These are phyloP conservation scores for Philaethria dido DNA, from an alignment of 2,888 invertebrate genomes.

Conservation along the genomic window DNA sequence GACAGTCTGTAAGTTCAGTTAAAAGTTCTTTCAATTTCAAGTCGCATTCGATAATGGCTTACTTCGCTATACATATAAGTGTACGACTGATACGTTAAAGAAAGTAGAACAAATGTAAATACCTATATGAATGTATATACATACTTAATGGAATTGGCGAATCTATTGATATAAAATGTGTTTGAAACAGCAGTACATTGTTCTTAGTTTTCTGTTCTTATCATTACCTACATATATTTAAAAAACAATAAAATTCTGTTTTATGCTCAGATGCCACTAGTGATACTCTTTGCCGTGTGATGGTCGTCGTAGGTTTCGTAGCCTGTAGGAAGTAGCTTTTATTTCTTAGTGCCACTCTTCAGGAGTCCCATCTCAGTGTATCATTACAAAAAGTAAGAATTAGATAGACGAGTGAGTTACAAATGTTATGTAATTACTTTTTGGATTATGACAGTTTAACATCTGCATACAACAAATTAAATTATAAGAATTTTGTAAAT, in stretches of 20 bases:
- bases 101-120: not conserved
- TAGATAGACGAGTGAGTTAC: no score
- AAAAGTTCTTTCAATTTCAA: constrained; percentile 20
- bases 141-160: not conserved
- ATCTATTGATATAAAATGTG: not conserved
- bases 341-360: no score
- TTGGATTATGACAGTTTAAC: not conserved
- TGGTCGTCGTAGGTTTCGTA: no score
- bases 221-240: no score
- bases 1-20: constrained; percentile 14
- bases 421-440: not conserved
- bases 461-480: not conserved
- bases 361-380: no score
- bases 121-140: not conserved
- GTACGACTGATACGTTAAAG: not conserved
- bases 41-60: not conserved
- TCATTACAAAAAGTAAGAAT: no score
- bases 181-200: no score
- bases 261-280: no score
- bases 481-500: not conserved
- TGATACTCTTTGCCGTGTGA: no score
- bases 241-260: no score
- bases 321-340: no score
- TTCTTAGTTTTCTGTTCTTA: no score
- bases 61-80: not conserved